phyloP scores from a whole-genome alignment of 2,888 invertebrate genomes.

The Scelioninae gen. 1 region DNA sequence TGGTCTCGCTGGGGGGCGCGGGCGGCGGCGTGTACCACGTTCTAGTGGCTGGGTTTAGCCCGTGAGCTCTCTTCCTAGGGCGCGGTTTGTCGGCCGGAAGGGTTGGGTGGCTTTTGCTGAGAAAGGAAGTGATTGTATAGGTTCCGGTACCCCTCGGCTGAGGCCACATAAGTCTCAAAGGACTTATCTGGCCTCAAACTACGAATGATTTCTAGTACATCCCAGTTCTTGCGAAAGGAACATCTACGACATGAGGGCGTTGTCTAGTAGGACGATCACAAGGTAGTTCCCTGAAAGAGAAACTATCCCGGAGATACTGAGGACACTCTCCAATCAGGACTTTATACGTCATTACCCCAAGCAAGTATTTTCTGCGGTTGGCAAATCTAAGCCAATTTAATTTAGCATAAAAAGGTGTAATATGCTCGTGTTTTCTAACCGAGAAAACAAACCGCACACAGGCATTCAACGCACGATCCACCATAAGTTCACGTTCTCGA shows the following conservation, averaged over 20 bases:
- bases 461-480: background rate
- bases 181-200: too few relatives aligned
- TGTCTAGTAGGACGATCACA: background rate
- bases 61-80: too few relatives aligned
- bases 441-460: background rate
- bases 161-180: too few relatives aligned
- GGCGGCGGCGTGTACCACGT: too few relatives aligned
- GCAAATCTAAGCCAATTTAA: background rate
- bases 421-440: background rate
- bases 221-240: background rate
- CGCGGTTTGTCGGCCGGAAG: too few relatives aligned
- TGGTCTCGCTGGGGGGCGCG: too few relatives aligned
- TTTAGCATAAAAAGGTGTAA: background rate
- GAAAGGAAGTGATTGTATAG: too few relatives aligned
- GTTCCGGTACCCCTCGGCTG: too few relatives aligned
- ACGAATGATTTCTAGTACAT: constrained; percentile 5
- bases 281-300: background rate
- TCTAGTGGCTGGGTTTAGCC: too few relatives aligned
- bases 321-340: background rate
- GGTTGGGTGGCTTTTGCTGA: too few relatives aligned
- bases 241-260: background rate
- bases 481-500: background rate
- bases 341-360: background rate
- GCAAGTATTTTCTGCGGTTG: background rate
- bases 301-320: background rate